Percentiles rank a stretch among this genome's conserved stretches.
These are phyloP conservation scores for Gobiocypris rarus DNA, from an alignment of 2,113 vertebrate genomes.

Conservation along the genomic window DNA sequence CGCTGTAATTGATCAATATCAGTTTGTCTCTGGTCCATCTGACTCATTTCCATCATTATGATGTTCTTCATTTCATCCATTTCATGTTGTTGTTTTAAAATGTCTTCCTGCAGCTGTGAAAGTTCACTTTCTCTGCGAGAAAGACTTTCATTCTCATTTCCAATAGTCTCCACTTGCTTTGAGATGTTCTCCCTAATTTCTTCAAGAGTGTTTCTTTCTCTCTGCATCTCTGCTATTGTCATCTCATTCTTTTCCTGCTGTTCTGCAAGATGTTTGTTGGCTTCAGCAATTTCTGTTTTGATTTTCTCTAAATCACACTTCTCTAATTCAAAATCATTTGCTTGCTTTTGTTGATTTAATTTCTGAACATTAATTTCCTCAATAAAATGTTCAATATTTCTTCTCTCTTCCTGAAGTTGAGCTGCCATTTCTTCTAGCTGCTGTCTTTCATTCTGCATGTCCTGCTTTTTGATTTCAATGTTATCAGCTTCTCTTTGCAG, in stretches of 20 bases:
- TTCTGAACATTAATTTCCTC: background rate
- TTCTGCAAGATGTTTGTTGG: conserved; percentile 15
- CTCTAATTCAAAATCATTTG: background rate
- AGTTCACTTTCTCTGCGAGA: conserved; percentile 21
- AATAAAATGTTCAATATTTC: background rate
- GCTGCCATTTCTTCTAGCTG: conserved; percentile 6
- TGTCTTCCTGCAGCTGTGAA: conserved; percentile 51
- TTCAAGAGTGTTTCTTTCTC: conserved; percentile 34
- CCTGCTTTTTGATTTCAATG: conserved; percentile 15
- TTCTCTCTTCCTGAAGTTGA: conserved; percentile 14
- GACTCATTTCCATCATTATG: conserved; percentile 10
- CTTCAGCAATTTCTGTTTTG: conserved; percentile 25
- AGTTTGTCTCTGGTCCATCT: conserved; percentile 8
- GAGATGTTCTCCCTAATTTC: conserved; percentile 51
- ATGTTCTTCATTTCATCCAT: conserved; percentile 35
- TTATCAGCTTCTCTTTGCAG: conserved; percentile 35
- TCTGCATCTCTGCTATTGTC: conserved; percentile 47
- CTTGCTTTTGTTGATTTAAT: background rate
- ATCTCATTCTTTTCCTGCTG: conserved; percentile 1
- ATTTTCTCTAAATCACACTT: conserved; percentile 48
- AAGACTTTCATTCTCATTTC: conserved; percentile 54
- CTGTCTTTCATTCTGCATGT: conserved; percentile 2
- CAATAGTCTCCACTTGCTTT: conserved; percentile 43
- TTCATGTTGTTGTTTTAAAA: conserved; percentile 36
- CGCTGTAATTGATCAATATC: conserved; percentile 41